Conservation (phyloP, 2,113 vertebrate genomes). For the Lonchura striata region DNA sequence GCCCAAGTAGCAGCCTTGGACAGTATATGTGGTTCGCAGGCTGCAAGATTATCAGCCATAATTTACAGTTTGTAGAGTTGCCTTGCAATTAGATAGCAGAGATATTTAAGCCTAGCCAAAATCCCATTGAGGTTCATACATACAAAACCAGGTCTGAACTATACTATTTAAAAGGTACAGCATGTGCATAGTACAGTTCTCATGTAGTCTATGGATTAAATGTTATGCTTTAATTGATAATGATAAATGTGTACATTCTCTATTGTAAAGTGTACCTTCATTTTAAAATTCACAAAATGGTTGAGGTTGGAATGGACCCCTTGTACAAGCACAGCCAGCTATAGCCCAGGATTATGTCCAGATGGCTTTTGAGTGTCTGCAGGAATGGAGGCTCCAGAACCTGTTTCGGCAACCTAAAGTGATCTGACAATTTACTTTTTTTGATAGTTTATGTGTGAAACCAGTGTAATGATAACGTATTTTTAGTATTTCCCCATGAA, state of each 20-base stretch:
- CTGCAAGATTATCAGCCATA: neutral
- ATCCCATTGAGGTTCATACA: accelerated
- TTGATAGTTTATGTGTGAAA: neutral
- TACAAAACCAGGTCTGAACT: neutral
- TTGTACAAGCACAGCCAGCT: neutral
- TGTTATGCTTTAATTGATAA: neutral
- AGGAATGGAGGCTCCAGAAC: neutral
- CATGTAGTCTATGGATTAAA: neutral
- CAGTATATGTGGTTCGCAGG: neutral
- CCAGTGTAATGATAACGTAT: neutral
- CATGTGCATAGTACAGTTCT: neutral
- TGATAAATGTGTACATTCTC: neutral
- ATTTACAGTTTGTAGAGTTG: neutral
- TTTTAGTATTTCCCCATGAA: neutral
- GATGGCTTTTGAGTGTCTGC: neutral
- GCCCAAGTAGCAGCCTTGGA: neutral
- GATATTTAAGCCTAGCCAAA: neutral
- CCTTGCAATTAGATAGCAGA: neutral
- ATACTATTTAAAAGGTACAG: neutral
- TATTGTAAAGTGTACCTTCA: neutral
- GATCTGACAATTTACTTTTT: neutral
- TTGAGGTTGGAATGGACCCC: neutral
- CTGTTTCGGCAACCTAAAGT: neutral
- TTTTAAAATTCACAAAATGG: neutral
- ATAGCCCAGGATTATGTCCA: neutral